phyloP scores from a whole-genome alignment of 1,140 invertebrate genomes.

The Wasmannia auropunctata region DNA sequence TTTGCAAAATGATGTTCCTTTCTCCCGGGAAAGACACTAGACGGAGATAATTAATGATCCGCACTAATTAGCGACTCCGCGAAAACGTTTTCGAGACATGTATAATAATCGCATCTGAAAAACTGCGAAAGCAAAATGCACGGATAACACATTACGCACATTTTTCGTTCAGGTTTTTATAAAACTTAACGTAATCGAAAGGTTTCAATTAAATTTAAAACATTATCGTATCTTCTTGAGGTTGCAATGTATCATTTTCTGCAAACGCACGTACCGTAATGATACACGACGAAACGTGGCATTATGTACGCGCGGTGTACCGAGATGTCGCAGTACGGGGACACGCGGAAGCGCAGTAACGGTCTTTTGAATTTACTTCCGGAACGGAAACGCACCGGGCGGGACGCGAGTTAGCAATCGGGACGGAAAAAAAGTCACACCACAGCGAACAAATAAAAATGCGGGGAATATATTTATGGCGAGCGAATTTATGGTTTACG shows the following conservation, averaged over 20 bases:
- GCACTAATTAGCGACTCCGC: not conserved
- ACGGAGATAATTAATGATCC: constrained; percentile 5
- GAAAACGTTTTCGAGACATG: not conserved
- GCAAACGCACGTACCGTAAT: not conserved
- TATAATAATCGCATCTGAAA: constrained; percentile 6
- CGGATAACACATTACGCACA: not conserved
- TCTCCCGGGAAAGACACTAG: not conserved
- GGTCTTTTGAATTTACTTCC: constrained; percentile 49
- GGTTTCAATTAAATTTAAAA: constrained; percentile 22
- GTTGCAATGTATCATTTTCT: constrained; percentile 3
- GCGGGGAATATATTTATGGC: not conserved
- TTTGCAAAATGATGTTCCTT: not conserved
- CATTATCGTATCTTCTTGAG: not conserved
- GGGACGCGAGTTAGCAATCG: constrained; percentile 33
- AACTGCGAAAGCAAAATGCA: not conserved
- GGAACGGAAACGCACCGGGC: constrained; percentile 13
- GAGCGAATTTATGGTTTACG: not conserved
- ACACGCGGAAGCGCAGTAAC: constrained; percentile 48
- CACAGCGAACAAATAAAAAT: not conserved
- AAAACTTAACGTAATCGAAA: not conserved
- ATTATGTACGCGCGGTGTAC: constrained; percentile 9
- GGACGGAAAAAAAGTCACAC: not conserved
- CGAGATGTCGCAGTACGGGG: constrained; percentile 1
- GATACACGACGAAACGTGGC: not conserved
- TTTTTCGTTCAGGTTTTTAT: not conserved